phyloP scores from a whole-genome alignment of 2,797 vertebrate species.

The Sebastes melanostomus region DNA sequence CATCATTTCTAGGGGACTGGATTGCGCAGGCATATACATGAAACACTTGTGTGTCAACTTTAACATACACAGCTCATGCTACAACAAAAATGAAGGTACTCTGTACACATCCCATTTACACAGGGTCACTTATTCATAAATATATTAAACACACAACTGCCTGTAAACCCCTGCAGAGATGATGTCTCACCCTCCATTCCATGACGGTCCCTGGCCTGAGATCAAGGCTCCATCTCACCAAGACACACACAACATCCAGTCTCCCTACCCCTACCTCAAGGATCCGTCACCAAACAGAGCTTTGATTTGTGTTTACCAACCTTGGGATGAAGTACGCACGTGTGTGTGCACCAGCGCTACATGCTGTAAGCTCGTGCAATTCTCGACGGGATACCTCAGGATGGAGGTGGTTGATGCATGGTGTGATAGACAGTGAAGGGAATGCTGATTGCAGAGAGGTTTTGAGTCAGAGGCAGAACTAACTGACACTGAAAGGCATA shows the following conservation, averaged over 20 bases:
- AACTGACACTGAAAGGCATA: conserved; percentile 15
- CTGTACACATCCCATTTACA: background rate
- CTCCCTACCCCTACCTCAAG: background rate
- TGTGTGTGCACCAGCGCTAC: background rate
- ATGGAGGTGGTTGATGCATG: background rate
- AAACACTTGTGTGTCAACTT: background rate
- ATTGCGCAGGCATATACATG: background rate
- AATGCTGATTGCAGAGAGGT: conserved; percentile 12
- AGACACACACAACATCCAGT: conserved; percentile 2
- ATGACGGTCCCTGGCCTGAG: background rate
- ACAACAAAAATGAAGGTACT: background rate
- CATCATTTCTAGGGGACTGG: background rate
- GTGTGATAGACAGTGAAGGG: background rate
- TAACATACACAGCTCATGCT: background rate
- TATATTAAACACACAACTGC: background rate
- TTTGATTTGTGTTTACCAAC: conserved; percentile 40
- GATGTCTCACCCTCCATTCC: background rate
- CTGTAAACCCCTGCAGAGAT: background rate
- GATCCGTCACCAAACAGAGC: conserved; percentile 17
- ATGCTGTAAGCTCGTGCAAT: conserved; percentile 3
- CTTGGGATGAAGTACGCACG: conserved; percentile 6
- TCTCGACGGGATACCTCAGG: background rate
- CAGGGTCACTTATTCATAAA: background rate
- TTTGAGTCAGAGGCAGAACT: conserved; percentile 25
- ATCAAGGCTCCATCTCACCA: conserved; percentile 16